Evolutionary conservation across 1,140 invertebrate species (phyloP), one percentile per base, ranked within the genome.

Genomic region (Drosophila subpulchrella): DNA sequence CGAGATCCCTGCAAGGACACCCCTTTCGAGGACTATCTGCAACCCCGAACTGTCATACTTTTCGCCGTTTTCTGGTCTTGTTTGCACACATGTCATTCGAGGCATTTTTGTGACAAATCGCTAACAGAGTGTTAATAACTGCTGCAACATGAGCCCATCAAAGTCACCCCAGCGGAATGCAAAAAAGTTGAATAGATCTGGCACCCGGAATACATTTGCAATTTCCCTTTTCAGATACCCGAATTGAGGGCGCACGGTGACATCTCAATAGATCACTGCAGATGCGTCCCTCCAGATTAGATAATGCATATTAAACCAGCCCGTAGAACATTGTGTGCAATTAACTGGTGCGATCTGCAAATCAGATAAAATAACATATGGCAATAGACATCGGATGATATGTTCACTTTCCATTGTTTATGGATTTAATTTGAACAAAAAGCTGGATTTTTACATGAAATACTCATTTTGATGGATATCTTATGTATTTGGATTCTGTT

Each of bases 51-150:
- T 38, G 63, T 80, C 41, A 47, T 44, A 12, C 34, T 56, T 66
- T 44, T 53, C 53, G 24, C 15, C 67, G 44, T 62, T 83, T 76
- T 51, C 63, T 63, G 59, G 57, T 56, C 58, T 84, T 88, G 84
- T 88, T 88, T 88, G 70, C 84, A 90, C 84, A 88, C 84, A 88
- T 88, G 84, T 89, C 84, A 89, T 88, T 77, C 55, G 50, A 75
- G 46, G 50, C 68, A 81, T 73, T 73, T 78, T 84, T 75, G 78
- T 90, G 84, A 89, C 84, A 88, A 88, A 89, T 90, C 76, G 78
- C 55, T 78, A 81, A 77, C 76, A 84, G 77, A 68, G 81, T 88
- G 84, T 90, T 89, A 88, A 88, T 88, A 88, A 74, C 80, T 82
- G 39, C 48, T 51, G 44, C 20, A 57, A 58, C 70, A 63, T 50